phyloP scores from a whole-genome alignment of 2,888 invertebrate species.

The Ochropleura plecta region DNA sequence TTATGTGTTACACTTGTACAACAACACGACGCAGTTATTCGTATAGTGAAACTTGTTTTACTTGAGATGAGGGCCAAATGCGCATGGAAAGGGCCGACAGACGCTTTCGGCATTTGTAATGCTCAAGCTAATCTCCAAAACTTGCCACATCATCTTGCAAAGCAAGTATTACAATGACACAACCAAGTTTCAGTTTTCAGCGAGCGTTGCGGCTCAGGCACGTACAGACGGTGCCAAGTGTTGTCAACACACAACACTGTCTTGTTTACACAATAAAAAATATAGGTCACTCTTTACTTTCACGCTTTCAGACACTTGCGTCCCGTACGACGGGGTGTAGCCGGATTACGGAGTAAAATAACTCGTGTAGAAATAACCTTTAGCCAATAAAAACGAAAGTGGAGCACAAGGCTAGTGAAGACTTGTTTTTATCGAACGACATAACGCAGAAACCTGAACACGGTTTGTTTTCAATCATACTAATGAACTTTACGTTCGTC shows the following conservation, averaged over 20 bases:
- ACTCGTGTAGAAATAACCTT: conserved; percentile 74
- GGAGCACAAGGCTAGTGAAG: conserved; percentile 76
- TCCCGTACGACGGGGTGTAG: conserved; percentile 52
- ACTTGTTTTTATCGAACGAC: conserved; percentile 75
- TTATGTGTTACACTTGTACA: conserved; percentile 64
- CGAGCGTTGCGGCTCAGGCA: conserved; percentile 11
- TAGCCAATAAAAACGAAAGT: conserved; percentile 79
- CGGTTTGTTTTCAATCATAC: conserved; percentile 63
- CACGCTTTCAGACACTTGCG: conserved; percentile 55
- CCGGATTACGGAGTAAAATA: conserved; percentile 61
- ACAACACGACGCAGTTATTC: conserved; percentile 61
- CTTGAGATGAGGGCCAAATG: conserved; percentile 74
- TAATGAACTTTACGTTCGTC: conserved; percentile 52
- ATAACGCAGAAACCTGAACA: conserved; percentile 67
- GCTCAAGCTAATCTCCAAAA: conserved; percentile 32
- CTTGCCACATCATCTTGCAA: conserved; percentile 8
- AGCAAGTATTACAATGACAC: conserved; percentile 17
- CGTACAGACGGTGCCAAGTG: conserved; percentile 56
- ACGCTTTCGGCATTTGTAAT: conserved; percentile 40
- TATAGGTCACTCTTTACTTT: conserved; percentile 65
- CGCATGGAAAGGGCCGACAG: conserved; percentile 68
- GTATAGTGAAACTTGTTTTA: conserved; percentile 77
- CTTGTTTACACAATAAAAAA: conserved; percentile 66
- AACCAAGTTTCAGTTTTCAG: conserved; percentile 38
- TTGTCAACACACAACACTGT: conserved; percentile 56